Percentiles rank a stretch among this genome's conserved stretches.
These are phyloP conservation scores for Setophaga coronata DNA, from an alignment of 2,113 vertebrate species.

Conservation along the genomic window DNA sequence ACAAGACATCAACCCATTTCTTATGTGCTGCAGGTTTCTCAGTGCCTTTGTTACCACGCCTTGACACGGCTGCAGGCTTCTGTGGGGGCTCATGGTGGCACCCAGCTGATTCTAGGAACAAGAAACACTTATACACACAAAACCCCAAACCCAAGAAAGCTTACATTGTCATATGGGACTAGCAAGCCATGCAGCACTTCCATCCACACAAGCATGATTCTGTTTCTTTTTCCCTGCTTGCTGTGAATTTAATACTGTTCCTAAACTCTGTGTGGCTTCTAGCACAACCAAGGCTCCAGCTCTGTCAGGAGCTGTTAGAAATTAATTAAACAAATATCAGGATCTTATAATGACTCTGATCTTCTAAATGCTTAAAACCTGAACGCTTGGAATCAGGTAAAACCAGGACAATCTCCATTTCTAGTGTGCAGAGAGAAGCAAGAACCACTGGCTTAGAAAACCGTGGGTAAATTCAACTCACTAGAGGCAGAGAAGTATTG, in stretches of 20 bases:
- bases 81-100: neutral
- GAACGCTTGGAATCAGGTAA: neutral
- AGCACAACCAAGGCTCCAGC: neutral
- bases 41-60: neutral
- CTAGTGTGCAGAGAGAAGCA: neutral
- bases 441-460: neutral
- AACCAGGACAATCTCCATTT: neutral
- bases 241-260: neutral
- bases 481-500: neutral
- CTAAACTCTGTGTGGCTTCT: neutral
- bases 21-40: neutral
- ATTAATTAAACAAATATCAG: neutral
- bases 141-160: neutral
- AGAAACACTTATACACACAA: neutral
- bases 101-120: neutral
- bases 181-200: neutral
- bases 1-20: neutral
- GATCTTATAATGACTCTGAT: neutral
- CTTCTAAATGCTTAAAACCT: neutral
- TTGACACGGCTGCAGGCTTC: neutral
- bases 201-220: neutral
- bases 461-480: neutral
- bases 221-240: neutral
- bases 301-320: neutral
- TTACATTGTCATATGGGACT: neutral